Base-by-base conservation (phyloP, 1,140 invertebrate genomes). In the Vollenhovia emeryi region DNA sequence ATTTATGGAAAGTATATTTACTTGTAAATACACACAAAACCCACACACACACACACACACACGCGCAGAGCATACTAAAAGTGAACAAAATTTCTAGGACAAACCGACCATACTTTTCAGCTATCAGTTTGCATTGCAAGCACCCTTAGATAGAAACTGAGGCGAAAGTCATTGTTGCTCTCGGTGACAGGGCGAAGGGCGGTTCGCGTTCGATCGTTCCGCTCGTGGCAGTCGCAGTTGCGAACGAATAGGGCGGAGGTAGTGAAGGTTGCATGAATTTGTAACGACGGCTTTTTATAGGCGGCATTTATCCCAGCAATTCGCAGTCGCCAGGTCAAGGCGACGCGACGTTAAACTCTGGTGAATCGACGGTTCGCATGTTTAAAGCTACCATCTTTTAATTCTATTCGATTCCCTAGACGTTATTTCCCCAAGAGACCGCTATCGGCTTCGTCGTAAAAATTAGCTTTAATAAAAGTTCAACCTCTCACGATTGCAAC, bases 251-350 rank as follows among this genome's bases (percentile, higher is more conserved):
- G 84, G 43, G 84, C 76, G 62, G 78, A 74, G 62, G 71, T 66
- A 74, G 24, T 15, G 43, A 73, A 84, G 85, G 78, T 82, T 82
- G 50, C 52, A 82, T 73, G 66, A 82, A 82, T 82, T 82, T 73
- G 78, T 82, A 82, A 82, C 78, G 15, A 40, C 13, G 50, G 78
- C 36, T 82, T 82, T 82, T 82, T 82, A 82, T 82, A 82, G 66
- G 21, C 78, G 13, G 50, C 50, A 82, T 82, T 82, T 71, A 71
- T 57, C 24, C n/a, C 8, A 18, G 68, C n/a, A 57, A 71, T 71
- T 82, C 36, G 50, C 36, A 15, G 45, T 27, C 62, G 59, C 15
- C 45, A 40, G 78, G 78, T 82, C 78, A 82, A 82, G 78, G 78
- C 24, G 50, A 71, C 48, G 33, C 43, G 36, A 80, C 24, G n/a